Base-by-base conservation (phyloP, 2,797 vertebrate species). In the Lacerta viridis region DNA sequence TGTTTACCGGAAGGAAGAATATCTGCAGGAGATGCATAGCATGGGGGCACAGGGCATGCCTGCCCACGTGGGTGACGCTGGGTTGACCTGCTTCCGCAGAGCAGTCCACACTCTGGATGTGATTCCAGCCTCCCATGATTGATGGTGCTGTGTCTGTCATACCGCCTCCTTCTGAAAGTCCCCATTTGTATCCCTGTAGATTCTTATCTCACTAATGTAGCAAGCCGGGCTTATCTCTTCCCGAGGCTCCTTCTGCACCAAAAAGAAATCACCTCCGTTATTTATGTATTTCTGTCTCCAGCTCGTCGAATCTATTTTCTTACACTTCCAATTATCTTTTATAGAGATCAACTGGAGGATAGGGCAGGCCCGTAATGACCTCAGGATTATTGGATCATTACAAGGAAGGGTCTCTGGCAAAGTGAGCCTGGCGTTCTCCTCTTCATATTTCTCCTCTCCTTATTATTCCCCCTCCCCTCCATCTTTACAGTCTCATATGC, bases 151-250 rank as follows among this genome's bases (percentile, higher is more conserved):
- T 83, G 77, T 92, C 91, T 61, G 81, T 90, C 88, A 88, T 84
- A 71, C 46, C 89, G 90, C 87, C 89, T 83, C 88, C 90, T 91
- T 90, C 91, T 69, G 85, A 80, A 68, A 81, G 89, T 87, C 74
- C 25, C 84, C 88, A 55, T 91, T 92, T 91, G 50, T 92, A 83
- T 87, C 76, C 83, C 80, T 90, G 82, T 89, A 89, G 89, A 95
- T 94, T 64, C 88, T 93, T 93, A 95, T 95, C 93, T 95, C 29
- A 33, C 85, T 92, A 93, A 91, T 94, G 36, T 82, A 91, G 74
- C 85, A 90, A 92, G 89, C 59, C 83, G 55, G 87, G 81, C 89
- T 91, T 92, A 92, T 87, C 91, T 92, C 69, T 64, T 88, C 84
- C 15, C 0, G 84, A 69, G 50, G 27, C 29, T 15, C 90, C 29